Conservation (phyloP, 1,140 invertebrate genomes). For the Drosophila quadrilineata region DNA sequence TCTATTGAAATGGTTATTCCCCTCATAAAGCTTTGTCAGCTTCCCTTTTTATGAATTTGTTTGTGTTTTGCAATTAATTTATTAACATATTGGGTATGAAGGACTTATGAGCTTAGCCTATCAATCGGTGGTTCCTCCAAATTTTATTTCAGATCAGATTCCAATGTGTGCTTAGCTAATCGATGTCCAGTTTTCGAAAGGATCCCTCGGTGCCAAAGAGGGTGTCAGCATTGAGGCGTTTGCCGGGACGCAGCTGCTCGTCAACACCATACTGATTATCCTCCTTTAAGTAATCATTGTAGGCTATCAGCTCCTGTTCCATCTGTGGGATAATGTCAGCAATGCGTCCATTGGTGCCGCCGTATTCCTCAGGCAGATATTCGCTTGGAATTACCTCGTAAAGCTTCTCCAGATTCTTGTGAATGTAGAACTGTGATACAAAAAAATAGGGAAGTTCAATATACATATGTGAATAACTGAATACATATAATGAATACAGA, state of each 20-base stretch:
- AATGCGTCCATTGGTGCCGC: slow-evolving; percentile 82
- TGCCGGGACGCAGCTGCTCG: slow-evolving; percentile 83
- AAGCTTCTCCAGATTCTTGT: slow-evolving; percentile 82
- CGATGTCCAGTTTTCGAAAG: slow-evolving; percentile 82
- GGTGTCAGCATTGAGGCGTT: slow-evolving; percentile 81
- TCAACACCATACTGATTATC: slow-evolving; percentile 83
- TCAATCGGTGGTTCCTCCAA: slow-evolving; percentile 2
- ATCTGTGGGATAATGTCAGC: slow-evolving; percentile 82
- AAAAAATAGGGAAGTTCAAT: neutral
- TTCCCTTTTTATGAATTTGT: too few relatives aligned
- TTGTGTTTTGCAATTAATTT: slow-evolving; percentile 11
- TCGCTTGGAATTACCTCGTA: slow-evolving; percentile 81
- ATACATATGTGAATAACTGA: neutral
- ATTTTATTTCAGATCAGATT: slow-evolving; percentile 12
- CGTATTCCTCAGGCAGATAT: slow-evolving; percentile 83
- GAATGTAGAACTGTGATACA: slow-evolving; percentile 81
- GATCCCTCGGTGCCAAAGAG: slow-evolving; percentile 84
- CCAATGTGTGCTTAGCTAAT: slow-evolving; percentile 41
- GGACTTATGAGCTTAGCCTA: too few relatives aligned
- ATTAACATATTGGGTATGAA: slow-evolving; percentile 12
- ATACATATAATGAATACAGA: neutral
- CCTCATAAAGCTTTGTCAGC: neutral
- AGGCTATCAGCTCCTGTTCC: slow-evolving; percentile 82
- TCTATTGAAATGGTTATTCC: too few relatives aligned
- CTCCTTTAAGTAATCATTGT: slow-evolving; percentile 82